Conservation (phyloP, 92 coral and sea anemone species). For the Parazoanthus swiftii region DNA sequence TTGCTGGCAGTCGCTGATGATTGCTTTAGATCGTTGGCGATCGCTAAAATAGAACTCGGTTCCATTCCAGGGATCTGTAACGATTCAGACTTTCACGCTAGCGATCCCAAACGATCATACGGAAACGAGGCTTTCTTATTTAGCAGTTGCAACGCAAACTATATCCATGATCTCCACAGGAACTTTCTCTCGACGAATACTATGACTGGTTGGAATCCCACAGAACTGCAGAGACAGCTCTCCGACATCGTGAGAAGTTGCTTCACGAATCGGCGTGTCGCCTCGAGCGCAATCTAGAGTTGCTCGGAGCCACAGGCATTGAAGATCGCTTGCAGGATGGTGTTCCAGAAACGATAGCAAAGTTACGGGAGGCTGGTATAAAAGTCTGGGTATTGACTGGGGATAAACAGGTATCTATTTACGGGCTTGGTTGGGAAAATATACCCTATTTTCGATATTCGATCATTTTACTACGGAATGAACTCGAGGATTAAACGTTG, state of each 20-base stretch:
- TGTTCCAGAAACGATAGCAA: constrained; percentile 96
- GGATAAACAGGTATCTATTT: constrained; percentile 85
- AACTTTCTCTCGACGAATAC: constrained; percentile 79
- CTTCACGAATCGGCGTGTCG: constrained; percentile 79
- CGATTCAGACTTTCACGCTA: too few species aligned
- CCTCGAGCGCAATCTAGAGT: constrained; percentile 82
- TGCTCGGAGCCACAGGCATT: constrained; percentile 98
- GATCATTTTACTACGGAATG: too few species aligned
- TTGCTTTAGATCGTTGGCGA: too few species aligned
- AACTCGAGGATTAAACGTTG: too few species aligned
- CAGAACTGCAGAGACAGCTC: constrained; percentile 81
- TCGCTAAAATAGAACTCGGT: too few species aligned
- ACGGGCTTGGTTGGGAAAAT: background rate
- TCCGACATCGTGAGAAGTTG: constrained; percentile 82
- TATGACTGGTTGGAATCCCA: constrained; percentile 82
- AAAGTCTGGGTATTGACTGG: constrained; percentile 99
- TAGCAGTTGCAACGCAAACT: background rate
- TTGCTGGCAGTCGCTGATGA: too few species aligned
- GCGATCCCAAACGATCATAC: too few species aligned
- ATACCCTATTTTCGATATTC: background rate
- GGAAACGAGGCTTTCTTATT: too few species aligned
- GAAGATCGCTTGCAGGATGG: constrained; percentile 99
- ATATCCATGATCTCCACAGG: constrained; percentile 50
- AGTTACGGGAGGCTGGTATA: constrained; percentile 87
- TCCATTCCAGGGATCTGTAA: too few species aligned